Percentiles rank a stretch among this genome's conserved stretches.
Evolutionary conservation across 23 tunicate genomes (phyloP).

Genomic region (Corella eumyota): DNA sequence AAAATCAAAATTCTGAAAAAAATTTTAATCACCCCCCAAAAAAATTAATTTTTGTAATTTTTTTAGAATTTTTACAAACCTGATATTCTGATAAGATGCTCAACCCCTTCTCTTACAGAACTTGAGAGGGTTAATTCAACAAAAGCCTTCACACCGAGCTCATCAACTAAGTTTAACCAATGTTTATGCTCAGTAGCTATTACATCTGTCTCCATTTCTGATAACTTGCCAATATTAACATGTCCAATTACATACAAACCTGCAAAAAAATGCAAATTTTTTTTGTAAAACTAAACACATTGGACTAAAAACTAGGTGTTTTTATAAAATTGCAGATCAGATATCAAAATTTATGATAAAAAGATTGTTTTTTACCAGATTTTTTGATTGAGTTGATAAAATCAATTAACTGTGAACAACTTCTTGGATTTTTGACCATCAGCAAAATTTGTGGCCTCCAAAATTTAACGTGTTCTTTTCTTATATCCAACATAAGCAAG

Average conservation of each 20-base stretch:
- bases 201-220: constrained; percentile 67
- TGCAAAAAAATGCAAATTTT: no score
- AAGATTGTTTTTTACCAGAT: constrained; percentile 32
- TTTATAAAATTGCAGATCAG: background rate
- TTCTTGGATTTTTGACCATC: constrained; percentile 83
- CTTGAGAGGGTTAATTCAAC: constrained; percentile 79
- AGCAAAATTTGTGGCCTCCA: constrained; percentile 92
- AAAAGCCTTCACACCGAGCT: constrained; percentile 84
- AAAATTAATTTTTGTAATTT: no score
- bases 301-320: background rate
- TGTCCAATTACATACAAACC: constrained; percentile 93
- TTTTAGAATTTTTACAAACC: no score
- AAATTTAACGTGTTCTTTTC: constrained; percentile 81
- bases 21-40: no score
- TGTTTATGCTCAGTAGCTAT: constrained; percentile 49
- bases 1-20: background rate
- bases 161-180: constrained; percentile 91
- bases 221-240: constrained; percentile 70
- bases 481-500: constrained; percentile 75
- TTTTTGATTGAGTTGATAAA: constrained; percentile 88
- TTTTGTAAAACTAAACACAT: background rate
- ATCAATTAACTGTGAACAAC: constrained; percentile 67
- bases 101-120: constrained; percentile 80
- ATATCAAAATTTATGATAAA: background rate
- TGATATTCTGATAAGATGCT: constrained; percentile 83